Conservation (phyloP, 2,797 vertebrate species). For the Periparus ater region DNA sequence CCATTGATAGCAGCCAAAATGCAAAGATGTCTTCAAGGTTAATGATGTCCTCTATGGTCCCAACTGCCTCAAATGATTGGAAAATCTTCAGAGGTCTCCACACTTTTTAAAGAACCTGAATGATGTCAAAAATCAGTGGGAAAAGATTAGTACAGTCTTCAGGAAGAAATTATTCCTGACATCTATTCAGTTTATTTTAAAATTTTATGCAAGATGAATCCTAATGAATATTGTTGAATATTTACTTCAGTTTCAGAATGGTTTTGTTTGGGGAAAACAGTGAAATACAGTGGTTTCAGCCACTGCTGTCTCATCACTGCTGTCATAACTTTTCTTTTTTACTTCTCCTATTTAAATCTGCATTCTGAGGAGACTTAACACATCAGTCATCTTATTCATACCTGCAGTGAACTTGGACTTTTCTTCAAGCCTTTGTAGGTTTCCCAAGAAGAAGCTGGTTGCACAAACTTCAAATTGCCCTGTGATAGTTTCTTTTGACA, state of each 20-base stretch:
- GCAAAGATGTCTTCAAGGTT: background rate
- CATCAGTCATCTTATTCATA: background rate
- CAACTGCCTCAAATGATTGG: background rate
- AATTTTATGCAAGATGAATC: background rate
- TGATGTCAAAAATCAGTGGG: background rate
- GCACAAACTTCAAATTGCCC: background rate
- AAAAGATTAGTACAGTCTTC: background rate
- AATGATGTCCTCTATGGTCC: background rate
- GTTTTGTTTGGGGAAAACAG: background rate
- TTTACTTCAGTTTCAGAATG: background rate
- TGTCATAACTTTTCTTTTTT: background rate
- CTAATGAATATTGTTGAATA: background rate
- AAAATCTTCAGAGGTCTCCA: background rate
- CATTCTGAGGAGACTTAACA: background rate
- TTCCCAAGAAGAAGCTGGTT: background rate
- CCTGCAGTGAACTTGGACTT: background rate
- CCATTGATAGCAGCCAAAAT: background rate
- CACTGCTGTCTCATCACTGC: background rate
- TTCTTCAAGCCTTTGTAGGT: background rate
- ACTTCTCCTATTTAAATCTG: background rate
- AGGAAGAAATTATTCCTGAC: background rate
- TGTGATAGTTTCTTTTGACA: constrained; percentile 42
- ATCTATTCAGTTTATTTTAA: background rate
- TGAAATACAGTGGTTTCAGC: background rate
- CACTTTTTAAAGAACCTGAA: background rate